Conservation (phyloP, 1,140 invertebrate genomes). For the Panonychus citri region DNA sequence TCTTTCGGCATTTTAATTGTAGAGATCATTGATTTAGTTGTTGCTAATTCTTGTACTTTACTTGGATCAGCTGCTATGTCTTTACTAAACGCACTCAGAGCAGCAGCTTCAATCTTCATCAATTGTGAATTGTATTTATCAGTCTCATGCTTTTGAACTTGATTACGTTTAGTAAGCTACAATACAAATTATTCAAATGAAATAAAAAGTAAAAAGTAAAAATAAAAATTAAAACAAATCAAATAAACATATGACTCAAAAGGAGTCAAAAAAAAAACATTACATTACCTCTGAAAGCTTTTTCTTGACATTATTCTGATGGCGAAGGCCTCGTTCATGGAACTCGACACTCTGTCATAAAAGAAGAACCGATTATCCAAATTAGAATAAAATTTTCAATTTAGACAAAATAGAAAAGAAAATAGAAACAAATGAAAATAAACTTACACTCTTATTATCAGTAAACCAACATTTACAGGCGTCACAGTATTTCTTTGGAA, state of each 20-base stretch:
- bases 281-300: no score
- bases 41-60: neutral
- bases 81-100: conserved; percentile 53
- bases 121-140: conserved; percentile 53
- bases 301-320: conserved; percentile 79
- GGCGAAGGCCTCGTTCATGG: conserved; percentile 76
- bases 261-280: no score
- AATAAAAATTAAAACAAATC: no score
- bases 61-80: conserved; percentile 47
- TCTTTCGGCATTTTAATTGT: neutral
- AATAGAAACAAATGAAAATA: no score
- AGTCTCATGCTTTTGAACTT: conserved; percentile 36
- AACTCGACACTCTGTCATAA: conserved; percentile 83
- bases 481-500: conserved; percentile 80
- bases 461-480: conserved; percentile 96
- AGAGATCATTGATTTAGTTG: neutral
- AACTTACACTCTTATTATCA: no score
- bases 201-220: no score
- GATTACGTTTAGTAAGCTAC: neutral
- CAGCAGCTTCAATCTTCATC: conserved; percentile 65
- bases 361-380: no score
- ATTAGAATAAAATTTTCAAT: no score
- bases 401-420: no score
- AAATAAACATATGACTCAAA: no score
- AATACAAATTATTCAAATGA: neutral